A percentile compares a stretch with the other conserved stretches of the same genome.
Conservation (phyloP, 2,797 vertebrate species). For the Fratercula arctica region DNA sequence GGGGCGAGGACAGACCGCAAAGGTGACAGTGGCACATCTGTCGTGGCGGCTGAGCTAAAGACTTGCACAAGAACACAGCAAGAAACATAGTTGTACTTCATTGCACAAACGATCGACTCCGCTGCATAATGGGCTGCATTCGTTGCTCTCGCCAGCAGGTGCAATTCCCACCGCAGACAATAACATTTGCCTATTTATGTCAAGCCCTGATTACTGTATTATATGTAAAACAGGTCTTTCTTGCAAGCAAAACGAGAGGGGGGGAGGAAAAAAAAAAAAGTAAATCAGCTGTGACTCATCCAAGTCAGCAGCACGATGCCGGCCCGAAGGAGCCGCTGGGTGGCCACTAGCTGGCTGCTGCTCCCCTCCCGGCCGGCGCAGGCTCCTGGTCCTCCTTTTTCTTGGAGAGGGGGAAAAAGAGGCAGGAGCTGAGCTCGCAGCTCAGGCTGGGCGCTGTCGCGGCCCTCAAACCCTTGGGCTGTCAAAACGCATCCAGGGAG, state of each 20-base stretch:
- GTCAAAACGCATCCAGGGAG: background rate
- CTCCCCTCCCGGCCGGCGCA: background rate
- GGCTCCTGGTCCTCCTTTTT: background rate
- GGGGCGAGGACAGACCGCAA: background rate
- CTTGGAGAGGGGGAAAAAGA: background rate
- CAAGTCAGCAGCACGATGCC: slow-evolving; percentile 14
- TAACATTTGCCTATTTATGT: slow-evolving; percentile 53
- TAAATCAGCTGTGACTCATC: slow-evolving; percentile 22
- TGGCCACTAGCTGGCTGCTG: slow-evolving; percentile 52
- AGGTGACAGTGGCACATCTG: slow-evolving; percentile 45
- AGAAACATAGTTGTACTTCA: slow-evolving; percentile 1
- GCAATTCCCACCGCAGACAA: slow-evolving; percentile 44
- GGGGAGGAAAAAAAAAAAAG: background rate
- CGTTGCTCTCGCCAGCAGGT: slow-evolving; percentile 56
- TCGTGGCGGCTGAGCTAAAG: background rate
- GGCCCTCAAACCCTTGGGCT: background rate
- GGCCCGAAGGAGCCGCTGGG: slow-evolving; percentile 35
- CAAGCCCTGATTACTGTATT: slow-evolving; percentile 62
- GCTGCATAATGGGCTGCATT: slow-evolving; percentile 32
- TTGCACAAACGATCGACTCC: slow-evolving; percentile 19
- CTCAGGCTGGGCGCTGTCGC: background rate
- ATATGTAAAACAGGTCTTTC: slow-evolving; percentile 57
- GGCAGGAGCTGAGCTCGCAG: background rate
- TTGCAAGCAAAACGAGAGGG: background rate
- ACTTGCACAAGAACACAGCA: slow-evolving; percentile 26